A percentile compares a stretch with the other conserved stretches of the same genome.
These are phyloP conservation scores for Sphaerodactylus townsendi DNA, from an alignment of 2,113 vertebrate species.

Conservation along the genomic window DNA sequence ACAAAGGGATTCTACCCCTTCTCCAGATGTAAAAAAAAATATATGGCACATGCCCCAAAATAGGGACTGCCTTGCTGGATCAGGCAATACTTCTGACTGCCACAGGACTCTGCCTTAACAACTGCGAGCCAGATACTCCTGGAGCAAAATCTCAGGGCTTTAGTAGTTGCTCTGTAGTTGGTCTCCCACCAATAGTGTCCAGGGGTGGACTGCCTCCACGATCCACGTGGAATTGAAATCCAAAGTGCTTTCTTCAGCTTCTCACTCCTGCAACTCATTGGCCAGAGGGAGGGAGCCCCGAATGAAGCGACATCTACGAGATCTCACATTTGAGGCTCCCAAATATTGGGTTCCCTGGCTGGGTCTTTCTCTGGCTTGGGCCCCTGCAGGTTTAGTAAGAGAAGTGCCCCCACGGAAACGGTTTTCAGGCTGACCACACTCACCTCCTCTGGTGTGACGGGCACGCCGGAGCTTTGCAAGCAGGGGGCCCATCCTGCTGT, in stretches of 20 bases:
- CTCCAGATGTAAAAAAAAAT: neutral
- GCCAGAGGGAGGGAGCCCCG: too few relatives aligned
- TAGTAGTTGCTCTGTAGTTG: neutral
- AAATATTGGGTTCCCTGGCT: neutral
- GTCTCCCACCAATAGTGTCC: neutral
- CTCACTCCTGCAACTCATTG: neutral
- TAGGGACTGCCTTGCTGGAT: neutral
- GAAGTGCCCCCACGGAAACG: neutral
- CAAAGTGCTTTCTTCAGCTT: neutral
- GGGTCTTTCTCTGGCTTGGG: neutral
- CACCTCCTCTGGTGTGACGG: neutral
- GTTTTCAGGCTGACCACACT: slow-evolving; percentile 3
- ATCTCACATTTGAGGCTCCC: slow-evolving; percentile 6
- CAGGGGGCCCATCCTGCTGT: neutral
- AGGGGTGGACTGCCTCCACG: neutral
- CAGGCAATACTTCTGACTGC: neutral
- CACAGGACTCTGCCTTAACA: neutral
- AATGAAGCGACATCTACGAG: too few relatives aligned
- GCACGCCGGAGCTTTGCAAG: neutral
- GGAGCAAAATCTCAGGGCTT: neutral
- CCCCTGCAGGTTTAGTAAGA: slow-evolving; percentile 3
- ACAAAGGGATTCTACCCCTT: neutral
- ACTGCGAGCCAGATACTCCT: neutral
- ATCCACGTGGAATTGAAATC: too few relatives aligned
- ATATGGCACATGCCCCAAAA: neutral